Conservation (phyloP, 2,888 invertebrate genomes). For the Sisyra terminalis region DNA sequence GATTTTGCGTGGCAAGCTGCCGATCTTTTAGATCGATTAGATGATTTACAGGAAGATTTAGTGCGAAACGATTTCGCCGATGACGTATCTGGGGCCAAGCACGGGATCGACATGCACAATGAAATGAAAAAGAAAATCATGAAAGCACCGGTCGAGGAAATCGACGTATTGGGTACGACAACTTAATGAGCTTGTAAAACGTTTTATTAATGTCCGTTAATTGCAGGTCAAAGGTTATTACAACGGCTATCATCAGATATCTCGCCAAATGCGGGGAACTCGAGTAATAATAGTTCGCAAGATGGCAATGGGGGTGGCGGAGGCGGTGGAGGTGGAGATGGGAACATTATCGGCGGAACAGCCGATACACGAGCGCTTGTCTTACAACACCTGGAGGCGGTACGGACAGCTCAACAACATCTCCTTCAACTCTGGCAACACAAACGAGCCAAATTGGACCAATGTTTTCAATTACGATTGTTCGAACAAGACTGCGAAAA, state of each 20-base stretch:
- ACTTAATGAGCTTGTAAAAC: not conserved
- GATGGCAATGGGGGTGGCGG: conserved; percentile 38
- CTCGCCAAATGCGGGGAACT: conserved; percentile 3
- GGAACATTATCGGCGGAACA: conserved; percentile 43
- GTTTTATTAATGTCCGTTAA: conserved; percentile 2
- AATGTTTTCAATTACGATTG: conserved; percentile 86
- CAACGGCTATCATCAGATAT: conserved; percentile 31
- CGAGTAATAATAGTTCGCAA: conserved; percentile 9
- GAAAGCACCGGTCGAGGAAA: conserved; percentile 85
- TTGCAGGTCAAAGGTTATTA: conserved; percentile 49
- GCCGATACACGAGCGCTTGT: conserved; percentile 48
- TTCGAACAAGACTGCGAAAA: conserved; percentile 97
- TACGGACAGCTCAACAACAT: conserved; percentile 80
- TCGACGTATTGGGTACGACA: conserved; percentile 72
- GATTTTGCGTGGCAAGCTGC: conserved; percentile 93
- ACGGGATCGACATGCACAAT: conserved; percentile 82
- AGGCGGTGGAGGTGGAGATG: conserved; percentile 57
- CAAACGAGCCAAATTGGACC: conserved; percentile 86
- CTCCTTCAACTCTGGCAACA: conserved; percentile 88
- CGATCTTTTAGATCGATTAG: conserved; percentile 80
- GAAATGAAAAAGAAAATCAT: conserved; percentile 88
- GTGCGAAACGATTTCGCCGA: conserved; percentile 88
- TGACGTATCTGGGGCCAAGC: conserved; percentile 82
- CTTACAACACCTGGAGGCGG: conserved; percentile 68
- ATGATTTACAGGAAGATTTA: conserved; percentile 85